phyloP scores from a whole-genome alignment of 2,888 invertebrate species.

The Netelia inedita region DNA sequence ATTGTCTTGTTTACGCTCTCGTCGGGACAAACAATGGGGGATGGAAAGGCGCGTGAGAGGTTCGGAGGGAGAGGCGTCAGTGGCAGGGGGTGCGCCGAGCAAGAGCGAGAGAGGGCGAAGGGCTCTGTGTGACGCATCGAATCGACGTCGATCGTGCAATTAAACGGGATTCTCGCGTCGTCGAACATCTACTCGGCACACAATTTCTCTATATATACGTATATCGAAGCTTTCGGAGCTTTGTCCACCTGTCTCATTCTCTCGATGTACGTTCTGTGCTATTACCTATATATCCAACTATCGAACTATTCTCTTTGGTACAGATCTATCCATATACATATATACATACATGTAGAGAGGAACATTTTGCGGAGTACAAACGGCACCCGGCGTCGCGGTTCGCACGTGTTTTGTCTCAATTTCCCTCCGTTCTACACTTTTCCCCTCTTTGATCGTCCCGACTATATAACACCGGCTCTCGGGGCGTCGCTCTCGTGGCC shows the following conservation, averaged over 20 bases:
- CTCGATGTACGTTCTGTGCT: slow-evolving; percentile 17
- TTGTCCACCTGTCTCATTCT: slow-evolving; percentile 37
- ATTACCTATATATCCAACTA: neutral
- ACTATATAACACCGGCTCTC: slow-evolving; percentile 7
- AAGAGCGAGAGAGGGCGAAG: slow-evolving; percentile 15
- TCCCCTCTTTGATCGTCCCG: slow-evolving; percentile 24
- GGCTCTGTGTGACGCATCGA: slow-evolving; percentile 59
- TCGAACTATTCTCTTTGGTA: neutral
- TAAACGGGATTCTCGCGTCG: slow-evolving; percentile 70
- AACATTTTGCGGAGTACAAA: slow-evolving; percentile 49
- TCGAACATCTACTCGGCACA: slow-evolving; percentile 47
- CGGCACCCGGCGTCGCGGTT: slow-evolving; percentile 47
- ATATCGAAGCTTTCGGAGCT: slow-evolving; percentile 8
- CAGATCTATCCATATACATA: neutral
- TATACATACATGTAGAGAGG: neutral
- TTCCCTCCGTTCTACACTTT: slow-evolving; percentile 35
- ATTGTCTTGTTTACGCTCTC: slow-evolving; percentile 72
- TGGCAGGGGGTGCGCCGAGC: neutral
- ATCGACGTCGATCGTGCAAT: slow-evolving; percentile 71
- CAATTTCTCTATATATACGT: slow-evolving; percentile 8
- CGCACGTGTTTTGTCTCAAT: slow-evolving; percentile 57
- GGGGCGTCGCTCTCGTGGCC: slow-evolving; percentile 45
- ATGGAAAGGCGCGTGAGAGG: slow-evolving; percentile 11
- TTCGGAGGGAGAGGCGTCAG: slow-evolving; percentile 1
- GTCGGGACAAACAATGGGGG: slow-evolving; percentile 71